Evolutionary conservation across 1,140 invertebrate genomes (phyloP).

Genomic region (Eumeta japonica): DNA sequence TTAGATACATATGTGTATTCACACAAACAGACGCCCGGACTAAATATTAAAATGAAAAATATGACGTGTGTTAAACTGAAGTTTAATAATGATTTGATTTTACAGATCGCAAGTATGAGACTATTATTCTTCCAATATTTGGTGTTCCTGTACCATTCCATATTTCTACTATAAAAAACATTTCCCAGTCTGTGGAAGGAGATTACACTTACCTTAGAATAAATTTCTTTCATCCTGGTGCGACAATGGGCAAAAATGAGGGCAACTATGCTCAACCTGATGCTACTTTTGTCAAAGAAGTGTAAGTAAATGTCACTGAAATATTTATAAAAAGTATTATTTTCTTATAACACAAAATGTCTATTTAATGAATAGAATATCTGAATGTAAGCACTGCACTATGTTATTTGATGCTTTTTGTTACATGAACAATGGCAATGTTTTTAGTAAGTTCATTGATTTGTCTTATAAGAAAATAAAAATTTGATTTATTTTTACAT

Average conservation of each 20-base stretch:
- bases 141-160: constrained; percentile 96
- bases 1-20: no score
- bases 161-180: constrained; percentile 98
- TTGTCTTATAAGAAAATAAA: no score
- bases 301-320: constrained; percentile 78
- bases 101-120: constrained; percentile 95
- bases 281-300: constrained; percentile 97
- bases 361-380: no score
- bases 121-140: constrained; percentile 94
- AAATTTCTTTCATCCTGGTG: constrained; percentile 98
- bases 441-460: no score
- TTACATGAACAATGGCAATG: no score
- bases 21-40: background rate
- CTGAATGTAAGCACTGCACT: no score
- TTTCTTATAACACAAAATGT: no score
- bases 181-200: constrained; percentile 96
- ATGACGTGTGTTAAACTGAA: background rate
- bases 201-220: constrained; percentile 98
- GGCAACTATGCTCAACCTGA: constrained; percentile 89
- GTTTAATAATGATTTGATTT: constrained; percentile 21
- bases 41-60: no score
- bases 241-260: constrained; percentile 90
- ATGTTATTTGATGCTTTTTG: no score
- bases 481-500: no score
- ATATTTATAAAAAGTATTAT: no score